Evolutionary conservation across 2,888 invertebrate genomes (phyloP).

Genomic region (Adelognathus sp.): DNA sequence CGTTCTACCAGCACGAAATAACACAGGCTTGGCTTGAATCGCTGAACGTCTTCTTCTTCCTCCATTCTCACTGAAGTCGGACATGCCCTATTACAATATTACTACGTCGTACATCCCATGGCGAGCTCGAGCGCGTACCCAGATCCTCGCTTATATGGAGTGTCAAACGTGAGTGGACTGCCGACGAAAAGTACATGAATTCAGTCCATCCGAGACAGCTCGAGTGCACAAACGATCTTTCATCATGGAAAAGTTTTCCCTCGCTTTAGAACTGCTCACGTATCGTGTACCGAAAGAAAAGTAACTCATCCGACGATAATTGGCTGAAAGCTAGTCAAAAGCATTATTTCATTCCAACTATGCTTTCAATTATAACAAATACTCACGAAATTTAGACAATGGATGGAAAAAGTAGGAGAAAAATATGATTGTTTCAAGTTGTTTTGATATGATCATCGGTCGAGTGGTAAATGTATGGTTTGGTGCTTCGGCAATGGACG

Average conservation of each 20-base stretch:
- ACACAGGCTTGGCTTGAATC: neutral
- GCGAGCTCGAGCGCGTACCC: neutral
- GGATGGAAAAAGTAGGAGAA: too few relatives aligned
- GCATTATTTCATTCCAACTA: too few relatives aligned
- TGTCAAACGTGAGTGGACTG: constrained; percentile 19
- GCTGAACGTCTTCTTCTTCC: neutral
- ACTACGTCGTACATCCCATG: neutral
- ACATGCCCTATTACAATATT: neutral
- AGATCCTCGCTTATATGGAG: constrained; percentile 28
- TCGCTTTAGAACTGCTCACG: neutral
- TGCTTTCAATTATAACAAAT: too few relatives aligned
- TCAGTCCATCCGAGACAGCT: neutral
- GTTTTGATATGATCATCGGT: too few relatives aligned
- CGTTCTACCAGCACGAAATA: neutral
- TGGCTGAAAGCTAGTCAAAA: too few relatives aligned
- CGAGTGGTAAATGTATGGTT: too few relatives aligned
- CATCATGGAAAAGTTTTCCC: constrained; percentile 25
- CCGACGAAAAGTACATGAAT: neutral
- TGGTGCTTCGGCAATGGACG: too few relatives aligned
- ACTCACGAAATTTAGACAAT: too few relatives aligned
- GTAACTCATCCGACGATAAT: neutral
- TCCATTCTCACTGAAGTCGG: neutral
- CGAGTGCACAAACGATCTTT: neutral
- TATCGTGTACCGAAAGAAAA: too few relatives aligned
- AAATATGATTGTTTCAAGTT: too few relatives aligned